Evolutionary conservation across 2,113 vertebrate species (phyloP).

Genomic region (Glaucidium brasilianum): DNA sequence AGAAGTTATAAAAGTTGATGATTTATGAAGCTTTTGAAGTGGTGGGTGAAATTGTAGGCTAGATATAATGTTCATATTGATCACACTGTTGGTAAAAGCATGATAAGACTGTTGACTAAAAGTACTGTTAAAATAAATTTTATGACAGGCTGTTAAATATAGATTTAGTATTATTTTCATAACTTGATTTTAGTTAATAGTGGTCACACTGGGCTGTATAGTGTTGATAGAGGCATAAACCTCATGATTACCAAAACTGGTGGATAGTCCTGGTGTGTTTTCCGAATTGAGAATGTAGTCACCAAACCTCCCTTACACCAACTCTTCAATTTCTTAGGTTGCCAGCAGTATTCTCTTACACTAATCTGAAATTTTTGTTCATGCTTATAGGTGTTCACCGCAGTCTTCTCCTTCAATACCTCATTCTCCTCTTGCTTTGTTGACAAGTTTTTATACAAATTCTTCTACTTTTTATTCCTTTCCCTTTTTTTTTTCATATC

Average conservation of each 20-base stretch:
- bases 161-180: slow-evolving; percentile 23
- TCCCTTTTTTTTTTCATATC: not conserved
- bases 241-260: not conserved
- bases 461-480: not conserved
- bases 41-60: slow-evolving; percentile 48
- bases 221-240: not conserved
- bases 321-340: not conserved
- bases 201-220: not conserved
- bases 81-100: slow-evolving; percentile 60
- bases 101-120: slow-evolving; percentile 59
- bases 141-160: slow-evolving; percentile 18
- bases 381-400: not conserved
- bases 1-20: slow-evolving; percentile 72
- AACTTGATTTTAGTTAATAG: slow-evolving; percentile 19
- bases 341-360: not conserved
- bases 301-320: not conserved
- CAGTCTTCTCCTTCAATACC: not conserved
- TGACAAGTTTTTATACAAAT: not conserved
- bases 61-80: slow-evolving; percentile 51
- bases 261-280: not conserved
- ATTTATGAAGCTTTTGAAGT: slow-evolving; percentile 69
- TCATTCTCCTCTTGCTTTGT: not conserved
- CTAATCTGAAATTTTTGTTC: not conserved
- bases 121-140: slow-evolving; percentile 47
- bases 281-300: not conserved